Base-by-base conservation (phyloP, 2,113 vertebrate genomes). In the Gambusia affinis region DNA sequence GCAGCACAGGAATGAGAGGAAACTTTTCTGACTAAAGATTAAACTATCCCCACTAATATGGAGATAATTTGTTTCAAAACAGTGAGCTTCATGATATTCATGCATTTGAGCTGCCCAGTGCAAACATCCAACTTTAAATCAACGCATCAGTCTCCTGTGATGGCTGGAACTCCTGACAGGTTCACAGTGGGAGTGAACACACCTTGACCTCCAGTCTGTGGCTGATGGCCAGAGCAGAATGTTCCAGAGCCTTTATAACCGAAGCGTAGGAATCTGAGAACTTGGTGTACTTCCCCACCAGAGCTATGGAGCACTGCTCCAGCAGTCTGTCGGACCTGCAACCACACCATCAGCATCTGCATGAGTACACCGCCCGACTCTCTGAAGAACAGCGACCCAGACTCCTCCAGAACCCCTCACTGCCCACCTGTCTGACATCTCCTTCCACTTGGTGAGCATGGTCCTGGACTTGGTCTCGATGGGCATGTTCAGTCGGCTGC, bases 221-320 rank as follows among this genome's bases (percentile, higher is more conserved):
- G 90, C 96, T 97, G 89, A 99, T 98, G 47, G 98, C 96, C 51
- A 99, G 92, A 0, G 98, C 97, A 0, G 98, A 97, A 83, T 99
- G 98, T 81, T 99, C 97, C 91, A 99, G 90, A 0, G 98, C 97
- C 84, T 99, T 99, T 75, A 98, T 98, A 69, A 99, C 98, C 0
- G 98, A 99, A 0, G 98, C 98, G 0, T 99, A 99, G 0, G 98
- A 99, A 90, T 99, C 98, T 0, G 97, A 97, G 78, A 99, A 97
- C 82, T 98, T 99, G 31, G 96, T 99, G 92, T 99, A 99, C 83
- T 99, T 99, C 71, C 98, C 98, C 63, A 99, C 98, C 8, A 99
- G 95, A 0, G 97, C 96, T 15, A 99, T 97, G 11, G 95, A 96
- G 72, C 96, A 97, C 0, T 95, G 95, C 72, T 99, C 97, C 0